Evolutionary conservation across 2,888 invertebrate genomes (phyloP), one percentile per base, ranked within the genome.

Genomic region (Oligia strigilis): DNA sequence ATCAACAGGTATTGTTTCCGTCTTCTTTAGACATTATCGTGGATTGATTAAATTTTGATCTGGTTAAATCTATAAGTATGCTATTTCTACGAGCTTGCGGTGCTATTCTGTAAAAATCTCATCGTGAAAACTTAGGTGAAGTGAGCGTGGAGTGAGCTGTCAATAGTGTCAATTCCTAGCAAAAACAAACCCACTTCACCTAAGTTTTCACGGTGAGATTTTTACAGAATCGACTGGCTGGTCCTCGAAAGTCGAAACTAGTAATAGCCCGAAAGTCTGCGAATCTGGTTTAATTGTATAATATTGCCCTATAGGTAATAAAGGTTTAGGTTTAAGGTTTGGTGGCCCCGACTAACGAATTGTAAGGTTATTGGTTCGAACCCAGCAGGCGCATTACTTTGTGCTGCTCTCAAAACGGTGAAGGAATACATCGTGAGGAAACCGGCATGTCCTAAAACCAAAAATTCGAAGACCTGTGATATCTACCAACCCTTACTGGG

Each of bases 1-100:
- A 84, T 84, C 43, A 73, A n/a, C 58, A 83, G 73, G 75, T 86
- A 66, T 73, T 83, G 60, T 67, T 84, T 84, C 83, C 84, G 84
- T 40, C 64, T 83, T 70, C 11, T 70, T 73, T 29, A 29, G 43
- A 73, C 60, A 58, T 60, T 40, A 66, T 75, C 46, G 49, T 43
- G 6, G 6, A 67, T 64, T 58, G 49, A 65, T 78, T 40, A 17
- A 75, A 49, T 65, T 36, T 64, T 36, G 2, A 23, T 65, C 14
- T 36, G 8, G 40, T 46, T 46, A 40, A 58, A 65, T 40, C 23
- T 65, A 40, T 46, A 46, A 46, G 46, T 40, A 23, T 65, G 40
- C 2, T 65, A 13, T 65, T 40, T 64, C 8, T 23, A 23, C 13
- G 11, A 13, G 29, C 29, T 1, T 29, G 29, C 29, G 29, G 29